Evolutionary conservation across 2,113 vertebrate species (phyloP).

Genomic region (Delphinus delphis): DNA sequence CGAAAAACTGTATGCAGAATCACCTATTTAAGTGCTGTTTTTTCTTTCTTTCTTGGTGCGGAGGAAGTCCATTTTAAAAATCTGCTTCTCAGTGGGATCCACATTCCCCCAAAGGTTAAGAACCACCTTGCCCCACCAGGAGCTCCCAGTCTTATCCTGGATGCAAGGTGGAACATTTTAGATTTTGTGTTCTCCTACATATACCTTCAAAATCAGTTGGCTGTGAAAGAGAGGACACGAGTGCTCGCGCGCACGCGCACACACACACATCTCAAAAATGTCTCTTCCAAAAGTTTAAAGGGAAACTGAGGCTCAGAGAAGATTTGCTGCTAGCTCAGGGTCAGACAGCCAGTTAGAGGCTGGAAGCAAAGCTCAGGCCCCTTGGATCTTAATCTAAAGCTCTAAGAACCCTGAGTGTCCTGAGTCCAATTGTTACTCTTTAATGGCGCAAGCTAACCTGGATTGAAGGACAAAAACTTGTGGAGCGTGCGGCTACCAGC

Average conservation of each 20-base stretch:
- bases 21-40: background rate
- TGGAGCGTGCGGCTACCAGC: too few relatives aligned
- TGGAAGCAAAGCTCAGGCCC: background rate
- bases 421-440: background rate
- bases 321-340: background rate
- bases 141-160: background rate
- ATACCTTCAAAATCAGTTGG: background rate
- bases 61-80: background rate
- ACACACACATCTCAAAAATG: background rate
- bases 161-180: background rate
- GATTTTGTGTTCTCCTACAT: background rate
- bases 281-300: background rate
- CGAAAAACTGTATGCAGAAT: background rate
- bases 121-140: background rate
- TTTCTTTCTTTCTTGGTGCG: background rate
- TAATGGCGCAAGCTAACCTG: rapidly evolving
- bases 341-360: background rate
- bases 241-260: too few relatives aligned
- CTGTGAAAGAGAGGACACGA: background rate
- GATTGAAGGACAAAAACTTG: background rate
- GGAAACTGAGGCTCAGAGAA: conserved; percentile 21
- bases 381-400: background rate
- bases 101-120: background rate
- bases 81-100: background rate
- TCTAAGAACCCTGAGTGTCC: background rate